Base-by-base conservation (phyloP, 2,113 vertebrate genomes). In the Oophaga pumilio region DNA sequence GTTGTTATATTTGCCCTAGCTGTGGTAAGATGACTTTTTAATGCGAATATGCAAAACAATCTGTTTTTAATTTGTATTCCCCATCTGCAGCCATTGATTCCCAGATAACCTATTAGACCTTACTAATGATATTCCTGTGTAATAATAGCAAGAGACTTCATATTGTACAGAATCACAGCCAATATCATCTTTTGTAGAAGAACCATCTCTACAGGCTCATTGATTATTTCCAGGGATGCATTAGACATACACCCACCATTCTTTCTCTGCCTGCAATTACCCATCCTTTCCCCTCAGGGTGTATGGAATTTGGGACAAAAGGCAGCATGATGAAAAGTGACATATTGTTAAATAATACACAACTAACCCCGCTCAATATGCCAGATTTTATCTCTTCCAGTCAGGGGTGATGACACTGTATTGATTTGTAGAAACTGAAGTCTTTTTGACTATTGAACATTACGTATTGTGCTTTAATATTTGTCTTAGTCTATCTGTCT, bases 281-380 rank as follows among this genome's bases (percentile, higher is more conserved):
- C 76, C 64, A 53, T 89, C 89, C 79, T 0, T 0, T 90, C 89
- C 87, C 89, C 88, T 88, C 90, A 87, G 91, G 91, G 91, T 89
- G 84, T 88, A 84, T 90, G 86, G 90, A 91, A 91, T 92, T 90
- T 91, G 90, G 92, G 80, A 89, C 89, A 88, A 91, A 94, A 93
- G 90, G 84, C 90, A 90, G 88, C 84, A 90, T 86, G 90, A 89
- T 50, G 87, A 60, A 74, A 59, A 87, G 91, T 87, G 2, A 83
- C 49, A 53, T 83, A 69, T 69, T 64, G 57, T 82, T 82, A 64
- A 62, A 82, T 82, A 62, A 62, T 82, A 64, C 59, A 82, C 28
- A 22, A 59, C 59, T 59, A 49, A 15, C 79, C 26, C 79, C 17
- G 59, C 79, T 82, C 79, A 82, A 82, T 82, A 64, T 20, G 15